A percentile compares a stretch with the other conserved stretches of the same genome.
Evolutionary conservation across 1,140 invertebrate species (phyloP).

Genomic region (Eupeodes corollae): DNA sequence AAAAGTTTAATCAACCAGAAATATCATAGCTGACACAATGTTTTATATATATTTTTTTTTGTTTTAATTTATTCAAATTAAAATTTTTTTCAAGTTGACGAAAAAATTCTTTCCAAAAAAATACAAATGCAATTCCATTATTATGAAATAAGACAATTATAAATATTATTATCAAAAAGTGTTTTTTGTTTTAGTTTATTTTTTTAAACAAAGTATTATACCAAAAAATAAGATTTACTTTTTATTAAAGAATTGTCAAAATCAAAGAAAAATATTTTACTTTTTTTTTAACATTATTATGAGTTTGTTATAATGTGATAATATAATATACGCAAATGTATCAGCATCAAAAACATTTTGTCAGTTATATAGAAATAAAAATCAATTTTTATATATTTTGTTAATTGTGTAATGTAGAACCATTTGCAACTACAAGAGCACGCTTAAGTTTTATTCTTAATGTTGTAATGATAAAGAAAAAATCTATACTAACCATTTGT

Average conservation of each 20-base stretch:
- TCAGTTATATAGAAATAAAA: slow-evolving; percentile 30
- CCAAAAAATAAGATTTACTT: no score
- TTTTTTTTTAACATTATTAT: no score
- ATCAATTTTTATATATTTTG: neutral
- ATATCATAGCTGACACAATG: slow-evolving; percentile 38
- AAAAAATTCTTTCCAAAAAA: neutral
- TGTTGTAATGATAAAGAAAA: slow-evolving; percentile 11
- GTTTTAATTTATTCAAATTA: neutral
- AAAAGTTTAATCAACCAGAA: neutral
- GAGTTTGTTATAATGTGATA: no score
- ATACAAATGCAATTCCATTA: neutral
- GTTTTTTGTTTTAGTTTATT: no score
- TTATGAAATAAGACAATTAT: neutral
- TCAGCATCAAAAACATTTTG: slow-evolving; percentile 40
- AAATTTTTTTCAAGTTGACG: no score
- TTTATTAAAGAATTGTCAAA: no score
- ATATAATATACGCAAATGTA: no score
- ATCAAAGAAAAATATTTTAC: no score
- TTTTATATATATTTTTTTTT: slow-evolving; percentile 8
- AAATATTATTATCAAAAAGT: no score
- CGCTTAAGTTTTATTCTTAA: slow-evolving; percentile 19
- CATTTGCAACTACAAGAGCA: slow-evolving; percentile 30
- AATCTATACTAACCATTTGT: neutral
- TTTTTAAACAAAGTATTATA: no score
- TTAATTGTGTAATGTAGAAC: slow-evolving; percentile 7